Evolutionary conservation across 1,140 invertebrate species (phyloP), one percentile per base, ranked within the genome.

Genomic region (Mamestra configurata): DNA sequence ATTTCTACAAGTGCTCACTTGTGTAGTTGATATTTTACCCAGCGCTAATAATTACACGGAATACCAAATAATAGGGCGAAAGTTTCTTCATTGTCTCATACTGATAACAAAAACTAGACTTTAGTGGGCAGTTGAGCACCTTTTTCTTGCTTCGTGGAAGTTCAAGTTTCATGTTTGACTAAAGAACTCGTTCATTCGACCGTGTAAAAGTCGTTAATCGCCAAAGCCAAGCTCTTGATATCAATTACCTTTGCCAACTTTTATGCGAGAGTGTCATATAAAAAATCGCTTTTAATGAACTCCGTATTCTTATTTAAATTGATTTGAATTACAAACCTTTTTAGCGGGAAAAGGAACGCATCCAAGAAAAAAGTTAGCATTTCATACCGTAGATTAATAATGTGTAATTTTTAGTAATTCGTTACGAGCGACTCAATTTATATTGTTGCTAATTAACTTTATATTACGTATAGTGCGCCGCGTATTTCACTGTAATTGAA

Each of bases 391-490:
- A 49, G 66, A 70, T 70, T 70, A 70, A 70, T 70, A 70, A 70
- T 46, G 40, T 70, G 66, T 70, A 70, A 70, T 70, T 70, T 70
- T 70, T 46, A 43, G 66, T 70, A 46, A 70, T 70, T 70, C 66
- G 66, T 49, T 49, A 70, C 66, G 66, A 70, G 66, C 40, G 66
- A 70, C 66, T 70, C 66, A 70, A 70, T 70, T 70, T 70, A 70
- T 70, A 70, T 70, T 70, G 40, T 70, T 49, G 66, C 66, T 70
- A 70, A 70, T 70, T 70, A 70, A 70, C 40, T 70, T 70, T 70
- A 70, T 70, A 70, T 66, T 66, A n/a, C n/a, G n/a, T n/a, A 66
- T 66, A 66, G 61, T 70, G 66, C 11, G 66, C 66, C 22, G 66
- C 66, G 66, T 70, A 70, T 70, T 70, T 46, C 40, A 46, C 37